phyloP scores from a whole-genome alignment of 1,140 invertebrate species.

The Teleopsis dalmanni region DNA sequence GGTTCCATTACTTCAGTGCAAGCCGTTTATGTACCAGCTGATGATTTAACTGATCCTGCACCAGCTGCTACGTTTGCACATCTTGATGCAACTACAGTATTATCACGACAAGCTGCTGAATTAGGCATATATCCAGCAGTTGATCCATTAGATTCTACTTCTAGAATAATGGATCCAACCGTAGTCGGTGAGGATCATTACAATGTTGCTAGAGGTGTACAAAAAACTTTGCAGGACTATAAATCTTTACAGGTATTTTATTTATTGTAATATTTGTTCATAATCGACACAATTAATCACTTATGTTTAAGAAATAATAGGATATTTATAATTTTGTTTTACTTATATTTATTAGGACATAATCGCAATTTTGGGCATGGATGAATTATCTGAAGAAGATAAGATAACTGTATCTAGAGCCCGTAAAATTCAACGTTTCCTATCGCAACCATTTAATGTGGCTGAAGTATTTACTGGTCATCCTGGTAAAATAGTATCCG shows the following conservation, averaged over 20 bases:
- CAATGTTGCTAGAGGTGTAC: constrained; percentile 65
- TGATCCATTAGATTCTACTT: constrained; percentile 75
- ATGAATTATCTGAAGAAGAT: constrained; percentile 78
- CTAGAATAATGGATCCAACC: constrained; percentile 73
- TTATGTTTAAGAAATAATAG: too few species aligned
- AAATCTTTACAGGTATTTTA: constrained; percentile 56
- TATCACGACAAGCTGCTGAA: constrained; percentile 75
- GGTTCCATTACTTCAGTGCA: constrained; percentile 75
- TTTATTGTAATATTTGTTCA: constrained; percentile 47
- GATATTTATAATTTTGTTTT: background rate
- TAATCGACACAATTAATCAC: too few species aligned
- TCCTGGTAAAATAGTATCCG: constrained; percentile 55
- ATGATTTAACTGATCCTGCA: constrained; percentile 80
- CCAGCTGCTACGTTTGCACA: constrained; percentile 79
- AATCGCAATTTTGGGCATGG: constrained; percentile 79
- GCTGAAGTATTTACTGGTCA: constrained; percentile 63
- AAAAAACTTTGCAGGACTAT: constrained; percentile 73
- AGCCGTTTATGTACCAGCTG: constrained; percentile 81
- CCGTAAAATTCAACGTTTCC: constrained; percentile 73
- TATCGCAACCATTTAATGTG: constrained; percentile 77
- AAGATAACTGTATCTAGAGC: constrained; percentile 75
- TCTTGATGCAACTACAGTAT: constrained; percentile 77
- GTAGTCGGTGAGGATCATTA: constrained; percentile 75
- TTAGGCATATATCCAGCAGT: constrained; percentile 80
- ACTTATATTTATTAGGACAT: constrained; percentile 50